Percentiles rank a stretch among this genome's conserved stretches.
phyloP scores from a whole-genome alignment of 2,113 vertebrate genomes.

The Eclectus roratus region DNA sequence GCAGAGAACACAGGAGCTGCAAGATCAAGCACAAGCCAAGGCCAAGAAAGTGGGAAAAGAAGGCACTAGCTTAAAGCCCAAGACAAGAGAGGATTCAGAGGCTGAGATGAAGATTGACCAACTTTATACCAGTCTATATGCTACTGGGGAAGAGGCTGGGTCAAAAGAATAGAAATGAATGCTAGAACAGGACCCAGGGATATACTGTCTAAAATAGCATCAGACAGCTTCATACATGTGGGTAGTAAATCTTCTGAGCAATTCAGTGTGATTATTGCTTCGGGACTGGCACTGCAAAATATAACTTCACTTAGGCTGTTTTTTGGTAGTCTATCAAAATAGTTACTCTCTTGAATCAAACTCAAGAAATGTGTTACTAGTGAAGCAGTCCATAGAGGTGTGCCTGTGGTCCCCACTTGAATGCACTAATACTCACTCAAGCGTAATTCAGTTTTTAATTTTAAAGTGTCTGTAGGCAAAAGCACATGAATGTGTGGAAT shows the following conservation, averaged over 20 bases:
- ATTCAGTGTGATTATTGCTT: not conserved
- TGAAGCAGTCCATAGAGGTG: not conserved
- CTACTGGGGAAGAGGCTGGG: not conserved
- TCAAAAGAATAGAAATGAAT: not conserved
- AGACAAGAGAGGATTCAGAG: not conserved
- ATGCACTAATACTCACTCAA: not conserved
- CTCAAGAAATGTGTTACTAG: not conserved
- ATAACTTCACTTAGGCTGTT: not conserved
- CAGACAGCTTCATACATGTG: not conserved
- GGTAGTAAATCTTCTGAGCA: not conserved
- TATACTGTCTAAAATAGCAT: not conserved
- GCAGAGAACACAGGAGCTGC: not conserved
- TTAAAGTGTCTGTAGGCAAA: not conserved
- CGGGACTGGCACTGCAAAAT: not conserved
- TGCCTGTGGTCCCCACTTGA: not conserved
- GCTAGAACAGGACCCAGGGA: not conserved
- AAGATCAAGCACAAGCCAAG: not conserved
- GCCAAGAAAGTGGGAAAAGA: not conserved
- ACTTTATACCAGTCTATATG: not conserved
- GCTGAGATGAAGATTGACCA: not conserved
- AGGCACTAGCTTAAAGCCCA: not conserved
- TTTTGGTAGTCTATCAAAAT: not conserved
- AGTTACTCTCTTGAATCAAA: not conserved
- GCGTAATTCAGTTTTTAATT: not conserved
- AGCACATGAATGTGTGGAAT: not conserved